Base-by-base conservation (phyloP, 2,888 invertebrate species). In the Erebia ligea region DNA sequence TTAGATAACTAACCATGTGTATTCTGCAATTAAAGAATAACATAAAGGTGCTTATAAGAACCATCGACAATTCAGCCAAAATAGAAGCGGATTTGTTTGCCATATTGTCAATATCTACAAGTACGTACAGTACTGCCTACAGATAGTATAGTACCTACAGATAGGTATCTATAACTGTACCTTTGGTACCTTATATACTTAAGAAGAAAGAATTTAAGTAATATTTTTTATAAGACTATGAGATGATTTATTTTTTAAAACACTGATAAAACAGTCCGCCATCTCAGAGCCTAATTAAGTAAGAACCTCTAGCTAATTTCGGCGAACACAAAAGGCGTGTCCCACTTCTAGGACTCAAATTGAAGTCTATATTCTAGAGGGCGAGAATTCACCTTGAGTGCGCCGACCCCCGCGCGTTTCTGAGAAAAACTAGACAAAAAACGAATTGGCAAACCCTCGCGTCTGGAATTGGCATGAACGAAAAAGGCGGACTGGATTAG, bases 391-490 rank as follows among this genome's bases (percentile, higher is more conserved):
- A 81, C 86, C 84, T 84, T 84, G 85, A 84, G 89, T 81, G 79
- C 86, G 81, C 64, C 84, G 87, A 89, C 87, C 88, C 88, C 80
- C 79, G 70, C 17, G 52, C 52, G 52, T 78, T 85, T 88, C 86
- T 80, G 69, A 82, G 86, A 89, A 89, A 82, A 69, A 25, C 58
- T 69, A 81, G 82, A 82, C 86, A 88, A 86, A 87, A 84, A 86
- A 83, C 77, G 72, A 81, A 86, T 91, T 90, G 90, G 91, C 90
- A 90, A 82, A 80, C 82, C 80, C 78, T 81, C 83, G 81, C 80
- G 83, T 78, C 81, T 84, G 75, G 82, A 88, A 88, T 90, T 89
- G 88, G 86, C 84, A 83, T 82, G 81, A 80, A 83, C 83, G 84
- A 68, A 73, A 65, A 66, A 25, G 68, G 66, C 68, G 67, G 34